Percentiles rank a stretch among this genome's conserved stretches.
phyloP scores from a whole-genome alignment of 2,888 invertebrate species.

The Chalcosyrphus nemorum region DNA sequence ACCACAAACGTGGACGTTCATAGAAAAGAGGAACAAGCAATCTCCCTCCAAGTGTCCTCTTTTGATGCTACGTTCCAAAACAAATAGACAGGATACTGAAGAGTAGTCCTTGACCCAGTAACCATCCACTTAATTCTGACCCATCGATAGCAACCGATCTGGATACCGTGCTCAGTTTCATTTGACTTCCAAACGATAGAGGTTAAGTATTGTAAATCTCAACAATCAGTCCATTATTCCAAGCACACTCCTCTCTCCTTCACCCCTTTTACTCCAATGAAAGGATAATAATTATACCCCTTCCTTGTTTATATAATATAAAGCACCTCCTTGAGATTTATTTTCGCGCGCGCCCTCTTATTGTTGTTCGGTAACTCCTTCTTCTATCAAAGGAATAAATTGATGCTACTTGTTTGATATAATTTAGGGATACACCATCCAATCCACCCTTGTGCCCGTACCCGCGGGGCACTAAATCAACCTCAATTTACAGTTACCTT shows the following conservation, averaged over 20 bases:
- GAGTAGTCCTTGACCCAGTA: no score
- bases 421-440: slow-evolving; percentile 39
- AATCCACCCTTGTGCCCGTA: slow-evolving; percentile 13
- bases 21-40: no score
- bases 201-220: neutral
- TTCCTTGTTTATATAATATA: neutral
- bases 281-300: neutral
- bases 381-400: slow-evolving; percentile 41
- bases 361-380: slow-evolving; percentile 36
- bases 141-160: neutral
- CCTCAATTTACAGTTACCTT: slow-evolving; percentile 66
- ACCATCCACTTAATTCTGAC: neutral
- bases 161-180: neutral
- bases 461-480: slow-evolving; percentile 51
- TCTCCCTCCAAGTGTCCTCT: no score
- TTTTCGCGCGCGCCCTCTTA: slow-evolving; percentile 10
- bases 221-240: neutral
- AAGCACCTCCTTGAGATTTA: slow-evolving; percentile 38
- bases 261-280: neutral
- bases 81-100: no score
- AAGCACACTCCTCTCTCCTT: neutral
- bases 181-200: neutral
- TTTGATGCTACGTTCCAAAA: no score
- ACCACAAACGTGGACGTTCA: no score
- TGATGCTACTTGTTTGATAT: slow-evolving; percentile 35